Evolutionary conservation across 1,140 invertebrate genomes (phyloP).

Genomic region (Nixonia krombeini): DNA sequence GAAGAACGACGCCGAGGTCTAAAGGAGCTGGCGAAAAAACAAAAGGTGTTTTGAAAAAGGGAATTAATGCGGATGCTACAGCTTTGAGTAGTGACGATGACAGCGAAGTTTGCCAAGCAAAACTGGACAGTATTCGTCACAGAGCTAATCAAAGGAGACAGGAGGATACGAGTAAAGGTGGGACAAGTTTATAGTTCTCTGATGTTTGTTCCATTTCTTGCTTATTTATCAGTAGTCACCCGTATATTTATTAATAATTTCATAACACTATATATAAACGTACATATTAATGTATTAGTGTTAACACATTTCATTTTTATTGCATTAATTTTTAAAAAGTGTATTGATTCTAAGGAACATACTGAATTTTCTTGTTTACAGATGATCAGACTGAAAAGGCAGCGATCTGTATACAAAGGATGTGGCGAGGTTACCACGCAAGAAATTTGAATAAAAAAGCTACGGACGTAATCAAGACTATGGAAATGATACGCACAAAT

Average conservation of each 20-base stretch:
- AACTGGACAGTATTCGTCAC: conserved; percentile 74
- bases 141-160: conserved; percentile 73
- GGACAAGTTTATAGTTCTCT: too few species aligned
- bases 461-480: conserved; percentile 80
- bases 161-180: conserved; percentile 68
- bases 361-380: conserved; percentile 38
- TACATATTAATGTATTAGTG: too few species aligned
- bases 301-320: too few species aligned
- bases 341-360: too few species aligned
- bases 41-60: conserved; percentile 50
- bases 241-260: too few species aligned
- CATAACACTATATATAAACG: too few species aligned
- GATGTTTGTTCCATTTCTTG: too few species aligned
- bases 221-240: too few species aligned
- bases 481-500: conserved; percentile 84
- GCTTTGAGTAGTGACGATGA: conserved; percentile 73
- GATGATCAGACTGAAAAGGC: conserved; percentile 71
- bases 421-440: conserved; percentile 89
- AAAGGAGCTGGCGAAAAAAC: conserved; percentile 55
- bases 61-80: conserved; percentile 44
- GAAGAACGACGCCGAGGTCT: conserved; percentile 51
- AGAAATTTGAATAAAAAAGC: conserved; percentile 84
- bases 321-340: too few species aligned
- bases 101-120: conserved; percentile 75
- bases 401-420: conserved; percentile 87